Conservation (phyloP, 37 sponge, comb jelly and placozoan genomes). For the Trichoplax adhaerens region DNA sequence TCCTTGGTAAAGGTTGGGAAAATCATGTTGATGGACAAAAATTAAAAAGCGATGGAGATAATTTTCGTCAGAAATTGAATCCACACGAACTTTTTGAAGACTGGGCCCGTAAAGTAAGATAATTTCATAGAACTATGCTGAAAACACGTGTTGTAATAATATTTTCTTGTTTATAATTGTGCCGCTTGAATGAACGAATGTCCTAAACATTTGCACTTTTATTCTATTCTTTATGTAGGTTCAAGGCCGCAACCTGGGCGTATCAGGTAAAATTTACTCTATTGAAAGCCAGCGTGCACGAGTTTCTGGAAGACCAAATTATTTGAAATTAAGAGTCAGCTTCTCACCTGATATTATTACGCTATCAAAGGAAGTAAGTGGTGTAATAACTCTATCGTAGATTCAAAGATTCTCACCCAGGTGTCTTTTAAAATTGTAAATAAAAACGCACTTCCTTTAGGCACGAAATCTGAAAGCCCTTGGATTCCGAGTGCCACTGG, state of each 20-base stretch:
- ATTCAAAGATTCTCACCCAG: not conserved
- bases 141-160: not conserved
- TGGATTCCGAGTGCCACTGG: constrained; percentile 72
- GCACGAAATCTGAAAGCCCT: constrained; percentile 70
- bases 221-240: constrained; percentile 19
- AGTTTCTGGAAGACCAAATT: constrained; percentile 25
- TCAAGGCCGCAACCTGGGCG: constrained; percentile 37
- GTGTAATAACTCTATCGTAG: not conserved
- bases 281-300: constrained; percentile 45
- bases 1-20: constrained; percentile 82
- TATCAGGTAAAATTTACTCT: constrained; percentile 61
- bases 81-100: constrained; percentile 66
- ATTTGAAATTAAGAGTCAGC: constrained; percentile 70
- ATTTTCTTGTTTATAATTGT: not conserved
- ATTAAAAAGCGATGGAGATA: constrained; percentile 89
- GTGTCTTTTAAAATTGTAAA: not conserved
- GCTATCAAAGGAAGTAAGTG: constrained; percentile 76
- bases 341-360: constrained; percentile 84
- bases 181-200: constrained; percentile 1
- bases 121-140: not conserved
- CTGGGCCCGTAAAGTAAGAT: constrained; percentile 19
- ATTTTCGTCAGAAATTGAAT: constrained; percentile 85
- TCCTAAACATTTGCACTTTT: not conserved
- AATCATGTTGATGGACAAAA: constrained; percentile 80
- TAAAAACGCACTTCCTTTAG: not conserved